These are phyloP conservation scores for Agonopterix arenella DNA, from an alignment of 2,888 invertebrate species.

Conservation along the genomic window DNA sequence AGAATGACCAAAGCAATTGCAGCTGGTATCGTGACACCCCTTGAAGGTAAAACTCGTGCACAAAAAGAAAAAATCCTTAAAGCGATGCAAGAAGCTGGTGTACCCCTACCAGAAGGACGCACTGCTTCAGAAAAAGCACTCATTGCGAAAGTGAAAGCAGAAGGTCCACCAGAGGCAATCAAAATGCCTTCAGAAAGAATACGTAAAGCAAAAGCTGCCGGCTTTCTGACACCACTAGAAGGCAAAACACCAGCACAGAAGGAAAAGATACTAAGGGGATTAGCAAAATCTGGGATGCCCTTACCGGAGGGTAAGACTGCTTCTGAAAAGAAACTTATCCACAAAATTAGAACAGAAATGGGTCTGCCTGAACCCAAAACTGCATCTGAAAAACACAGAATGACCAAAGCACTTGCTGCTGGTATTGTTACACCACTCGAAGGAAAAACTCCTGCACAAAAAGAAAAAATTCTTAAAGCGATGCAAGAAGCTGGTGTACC, in stretches of 20 bases:
- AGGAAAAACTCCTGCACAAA: slow-evolving; percentile 16
- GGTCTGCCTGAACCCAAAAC: slow-evolving; percentile 22
- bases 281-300: slow-evolving; percentile 14
- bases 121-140: slow-evolving; percentile 9
- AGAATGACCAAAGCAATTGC: slow-evolving; percentile 20
- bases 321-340: slow-evolving; percentile 24
- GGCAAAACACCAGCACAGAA: slow-evolving; percentile 25
- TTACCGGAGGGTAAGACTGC: slow-evolving; percentile 24
- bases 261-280: slow-evolving; percentile 19
- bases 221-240: slow-evolving; percentile 25
- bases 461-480: slow-evolving; percentile 14
- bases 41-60: slow-evolving; percentile 14
- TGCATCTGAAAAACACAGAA: slow-evolving; percentile 12
- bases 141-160: slow-evolving; percentile 6
- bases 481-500: slow-evolving; percentile 13
- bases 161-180: background rate
- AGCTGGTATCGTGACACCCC: slow-evolving; percentile 17
- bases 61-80: slow-evolving; percentile 18
- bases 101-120: slow-evolving; percentile 8
- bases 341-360: slow-evolving; percentile 13
- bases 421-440: slow-evolving; percentile 18
- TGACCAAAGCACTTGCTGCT: slow-evolving; percentile 19
- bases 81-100: slow-evolving; percentile 12
- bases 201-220: slow-evolving; percentile 10
- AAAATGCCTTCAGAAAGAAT: slow-evolving; percentile 9